Evolutionary conservation across 2,113 vertebrate genomes (phyloP).

Genomic region (Lasiurus borealis): DNA sequence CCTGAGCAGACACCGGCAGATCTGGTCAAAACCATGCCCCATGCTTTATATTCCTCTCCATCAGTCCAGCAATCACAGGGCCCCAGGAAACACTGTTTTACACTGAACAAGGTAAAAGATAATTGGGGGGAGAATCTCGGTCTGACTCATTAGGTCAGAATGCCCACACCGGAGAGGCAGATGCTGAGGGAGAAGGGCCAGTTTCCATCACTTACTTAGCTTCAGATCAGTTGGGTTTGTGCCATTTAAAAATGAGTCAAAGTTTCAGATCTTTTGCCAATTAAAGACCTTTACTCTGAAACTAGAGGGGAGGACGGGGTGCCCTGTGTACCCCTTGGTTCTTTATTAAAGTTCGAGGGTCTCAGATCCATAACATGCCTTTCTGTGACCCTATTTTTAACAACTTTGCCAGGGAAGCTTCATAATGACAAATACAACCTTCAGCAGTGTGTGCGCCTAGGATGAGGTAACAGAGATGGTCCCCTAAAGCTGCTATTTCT

Average conservation of each 20-base stretch:
- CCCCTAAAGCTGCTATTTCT: background rate
- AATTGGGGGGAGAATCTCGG: background rate
- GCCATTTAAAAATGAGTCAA: background rate
- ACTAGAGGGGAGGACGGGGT: background rate
- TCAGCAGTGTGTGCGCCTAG: background rate
- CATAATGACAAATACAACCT: background rate
- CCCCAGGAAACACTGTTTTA: background rate
- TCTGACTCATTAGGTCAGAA: background rate
- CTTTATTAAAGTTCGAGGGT: background rate
- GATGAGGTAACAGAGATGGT: background rate
- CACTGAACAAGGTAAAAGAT: background rate
- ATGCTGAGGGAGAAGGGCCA: background rate
- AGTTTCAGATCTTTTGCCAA: background rate
- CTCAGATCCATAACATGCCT: background rate
- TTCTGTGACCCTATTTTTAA: background rate
- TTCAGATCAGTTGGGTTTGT: background rate
- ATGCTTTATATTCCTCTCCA: background rate
- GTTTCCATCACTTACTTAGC: background rate
- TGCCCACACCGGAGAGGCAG: background rate
- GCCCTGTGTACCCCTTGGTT: accelerated
- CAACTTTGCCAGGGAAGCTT: background rate
- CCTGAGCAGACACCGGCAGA: background rate
- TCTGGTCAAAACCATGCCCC: accelerated
- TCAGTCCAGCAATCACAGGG: background rate
- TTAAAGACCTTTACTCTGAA: background rate